A percentile compares a stretch with the other conserved stretches of the same genome.
These are phyloP conservation scores for Nebria ingens DNA, from an alignment of 1,140 invertebrate species.

Conservation along the genomic window DNA sequence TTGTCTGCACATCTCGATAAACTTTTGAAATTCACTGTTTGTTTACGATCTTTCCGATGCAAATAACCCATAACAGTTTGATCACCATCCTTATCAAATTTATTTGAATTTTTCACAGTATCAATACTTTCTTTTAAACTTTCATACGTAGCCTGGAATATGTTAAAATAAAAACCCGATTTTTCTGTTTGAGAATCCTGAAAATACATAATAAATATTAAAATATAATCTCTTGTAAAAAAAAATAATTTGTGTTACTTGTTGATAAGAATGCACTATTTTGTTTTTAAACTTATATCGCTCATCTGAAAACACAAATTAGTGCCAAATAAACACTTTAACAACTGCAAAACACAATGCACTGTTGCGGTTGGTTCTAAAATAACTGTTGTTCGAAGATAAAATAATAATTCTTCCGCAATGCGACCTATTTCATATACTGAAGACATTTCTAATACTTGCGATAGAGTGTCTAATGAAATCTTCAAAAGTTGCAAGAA, in stretches of 20 bases:
- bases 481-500: constrained; percentile 60
- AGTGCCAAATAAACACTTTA: constrained; percentile 74
- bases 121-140: constrained; percentile 24
- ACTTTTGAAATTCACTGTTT: constrained; percentile 34
- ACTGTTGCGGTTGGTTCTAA: constrained; percentile 61
- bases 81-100: constrained; percentile 26
- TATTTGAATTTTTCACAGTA: constrained; percentile 24
- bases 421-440: constrained; percentile 61
- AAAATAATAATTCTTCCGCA: constrained; percentile 71
- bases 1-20: constrained; percentile 45
- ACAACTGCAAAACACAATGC: constrained; percentile 67
- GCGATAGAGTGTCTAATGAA: constrained; percentile 53
- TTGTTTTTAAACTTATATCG: constrained; percentile 7
- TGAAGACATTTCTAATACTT: constrained; percentile 65
- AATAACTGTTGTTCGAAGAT: constrained; percentile 59
- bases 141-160: constrained; percentile 28
- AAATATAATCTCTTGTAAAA: background rate
- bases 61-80: constrained; percentile 32
- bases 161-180: constrained; percentile 26
- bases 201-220: background rate
- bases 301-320: constrained; percentile 55
- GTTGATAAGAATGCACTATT: constrained; percentile 15
- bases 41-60: constrained; percentile 35
- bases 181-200: background rate
- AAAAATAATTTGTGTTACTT: background rate